Evolutionary conservation across 2,888 invertebrate genomes (phyloP).

Genomic region (Cacoxenus indagator): DNA sequence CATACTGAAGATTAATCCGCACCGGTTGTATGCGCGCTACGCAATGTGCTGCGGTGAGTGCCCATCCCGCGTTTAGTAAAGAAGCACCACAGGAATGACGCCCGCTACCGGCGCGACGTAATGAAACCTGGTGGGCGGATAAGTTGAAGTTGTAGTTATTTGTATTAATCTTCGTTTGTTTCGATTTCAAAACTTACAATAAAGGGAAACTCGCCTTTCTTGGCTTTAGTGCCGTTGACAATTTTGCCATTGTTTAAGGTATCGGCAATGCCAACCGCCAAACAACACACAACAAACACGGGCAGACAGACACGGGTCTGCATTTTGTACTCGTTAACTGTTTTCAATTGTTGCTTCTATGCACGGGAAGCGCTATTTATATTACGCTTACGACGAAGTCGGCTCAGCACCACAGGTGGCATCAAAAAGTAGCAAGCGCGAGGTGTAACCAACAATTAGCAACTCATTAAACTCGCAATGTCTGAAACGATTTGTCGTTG

Average conservation of each 20-base stretch:
- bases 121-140: slow-evolving; percentile 55
- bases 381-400: not conserved
- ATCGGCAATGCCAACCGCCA: not conserved
- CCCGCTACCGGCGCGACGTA: slow-evolving; percentile 53
- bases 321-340: not conserved
- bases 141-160: not conserved
- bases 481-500: not conserved
- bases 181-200: slow-evolving; percentile 47
- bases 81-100: slow-evolving; percentile 65
- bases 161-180: not conserved
- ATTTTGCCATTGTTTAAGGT: slow-evolving; percentile 47
- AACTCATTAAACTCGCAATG: not conserved
- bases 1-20: slow-evolving; percentile 61
- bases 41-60: slow-evolving; percentile 68
- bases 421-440: not conserved
- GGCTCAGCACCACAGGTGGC: not conserved
- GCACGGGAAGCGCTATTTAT: slow-evolving; percentile 15
- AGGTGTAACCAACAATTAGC: not conserved
- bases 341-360: slow-evolving; percentile 35
- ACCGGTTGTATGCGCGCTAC: slow-evolving; percentile 46
- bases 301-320: not conserved
- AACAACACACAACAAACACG: not conserved
- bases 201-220: slow-evolving; percentile 60
- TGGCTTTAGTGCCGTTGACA: slow-evolving; percentile 63
- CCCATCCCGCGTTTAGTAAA: slow-evolving; percentile 61